Evolutionary conservation across 2,888 invertebrate species (phyloP).

Genomic region (Anagyrus pseudococci): DNA sequence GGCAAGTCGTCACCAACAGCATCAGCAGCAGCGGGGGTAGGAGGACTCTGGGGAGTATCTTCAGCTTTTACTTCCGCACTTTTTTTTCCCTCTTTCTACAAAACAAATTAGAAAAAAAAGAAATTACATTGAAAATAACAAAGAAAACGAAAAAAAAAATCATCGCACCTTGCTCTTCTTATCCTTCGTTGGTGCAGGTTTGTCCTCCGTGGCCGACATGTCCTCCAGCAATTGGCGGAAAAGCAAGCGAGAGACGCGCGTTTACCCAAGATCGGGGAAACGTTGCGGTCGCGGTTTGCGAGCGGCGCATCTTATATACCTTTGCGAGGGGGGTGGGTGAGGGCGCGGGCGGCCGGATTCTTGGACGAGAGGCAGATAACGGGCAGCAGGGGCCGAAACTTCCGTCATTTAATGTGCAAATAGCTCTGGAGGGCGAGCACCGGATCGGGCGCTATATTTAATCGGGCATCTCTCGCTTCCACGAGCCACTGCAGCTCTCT

Average conservation of each 20-base stretch:
- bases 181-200: too few species aligned
- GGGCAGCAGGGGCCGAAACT: background rate
- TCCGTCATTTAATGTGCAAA: background rate
- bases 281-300: too few species aligned
- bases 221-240: background rate
- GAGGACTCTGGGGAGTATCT: too few species aligned
- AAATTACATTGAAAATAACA: background rate
- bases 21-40: too few species aligned
- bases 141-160: background rate
- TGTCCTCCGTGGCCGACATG: too few species aligned
- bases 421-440: background rate
- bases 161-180: background rate
- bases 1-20: too few species aligned
- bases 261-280: too few species aligned
- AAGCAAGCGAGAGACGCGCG: background rate
- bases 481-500: too few species aligned
- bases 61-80: background rate
- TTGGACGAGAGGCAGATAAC: too few species aligned
- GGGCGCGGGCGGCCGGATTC: background rate
- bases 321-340: background rate
- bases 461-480: background rate
- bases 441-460: background rate
- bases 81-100: background rate
- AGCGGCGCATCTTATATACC: background rate
- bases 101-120: background rate